Evolutionary conservation across 2,888 invertebrate genomes (phyloP).

Genomic region (Stenodema calcarata): DNA sequence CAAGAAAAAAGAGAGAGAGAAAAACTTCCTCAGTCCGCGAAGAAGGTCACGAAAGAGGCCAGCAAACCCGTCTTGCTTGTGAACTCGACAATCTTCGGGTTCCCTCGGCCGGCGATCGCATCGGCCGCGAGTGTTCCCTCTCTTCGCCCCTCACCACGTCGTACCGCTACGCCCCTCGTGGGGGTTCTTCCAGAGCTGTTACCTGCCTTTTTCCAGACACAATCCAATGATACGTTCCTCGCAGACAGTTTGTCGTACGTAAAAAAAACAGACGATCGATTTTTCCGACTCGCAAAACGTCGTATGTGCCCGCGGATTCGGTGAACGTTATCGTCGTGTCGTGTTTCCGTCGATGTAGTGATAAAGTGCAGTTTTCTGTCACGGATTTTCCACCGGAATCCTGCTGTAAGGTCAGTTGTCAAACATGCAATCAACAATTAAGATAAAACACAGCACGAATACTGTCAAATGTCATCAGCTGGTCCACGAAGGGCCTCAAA

Average conservation of each 20-base stretch:
- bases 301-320: neutral
- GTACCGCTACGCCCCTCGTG: neutral
- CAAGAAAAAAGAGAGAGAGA: neutral
- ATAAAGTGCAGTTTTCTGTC: neutral
- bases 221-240: slow-evolving; percentile 20
- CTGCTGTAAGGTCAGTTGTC: slow-evolving; percentile 1
- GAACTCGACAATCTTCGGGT: slow-evolving; percentile 35
- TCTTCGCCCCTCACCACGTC: neutral
- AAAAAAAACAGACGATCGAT: neutral
- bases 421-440: neutral
- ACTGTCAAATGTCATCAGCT: neutral
- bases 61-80: slow-evolving; percentile 39
- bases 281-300: neutral
- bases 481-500: neutral
- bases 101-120: neutral
- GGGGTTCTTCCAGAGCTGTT: neutral
- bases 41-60: slow-evolving; percentile 40
- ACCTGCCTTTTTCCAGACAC: slow-evolving; percentile 10
- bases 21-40: neutral
- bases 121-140: neutral
- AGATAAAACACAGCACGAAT: neutral
- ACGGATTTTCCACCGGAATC: neutral
- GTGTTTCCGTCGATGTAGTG: neutral
- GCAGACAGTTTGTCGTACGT: neutral
- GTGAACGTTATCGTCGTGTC: neutral